Evolutionary conservation across 2,888 invertebrate genomes (phyloP), one percentile per base, ranked within the genome.

Genomic region (Pogonocherus hispidulus): DNA sequence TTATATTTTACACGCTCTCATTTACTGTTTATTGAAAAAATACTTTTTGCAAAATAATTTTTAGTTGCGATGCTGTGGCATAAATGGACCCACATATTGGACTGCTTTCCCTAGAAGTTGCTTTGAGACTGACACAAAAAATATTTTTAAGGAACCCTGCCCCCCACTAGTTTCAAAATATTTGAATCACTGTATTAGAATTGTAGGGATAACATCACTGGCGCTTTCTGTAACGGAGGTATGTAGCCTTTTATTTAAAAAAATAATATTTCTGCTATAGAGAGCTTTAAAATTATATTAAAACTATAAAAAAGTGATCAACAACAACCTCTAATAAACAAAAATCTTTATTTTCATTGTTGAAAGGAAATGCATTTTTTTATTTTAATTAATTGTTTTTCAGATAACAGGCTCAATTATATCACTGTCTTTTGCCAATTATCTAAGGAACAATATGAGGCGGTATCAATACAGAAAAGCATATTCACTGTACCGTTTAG

Each of bases 51-150:
- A 9, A 20, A 19, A 20, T 11, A 55, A n/a, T n/a, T 55, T 69
- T 57, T 19, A 73, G 73, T 35, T 73, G 23, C 67, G 60, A 52
- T 73, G 73, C 18, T 73, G 73, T 66, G 71, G 73, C 3, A 60
- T 47, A 14, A 66, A 69, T 19, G 71, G 71, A 19, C 18, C 66
- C 19, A 37, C 46, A 6, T 65, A 66, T 44, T 73, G 71, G 71
- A 14, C 65, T 23, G 8, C 5, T 1, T 37, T 66, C 49, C 73
- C 73, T 2, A 67, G 19, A 54, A 73, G 71, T 65, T 73, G 73
- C 51, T 49, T 47, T 47, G 32, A 56, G 49, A 67, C 62, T 27
- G 63, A 70, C 56, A 64, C 65, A 1, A 46, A 8, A 32, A 64
- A 59, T 51, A 27, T 70, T 46, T 67, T 65, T 49, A 20, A 54